Base-by-base conservation (phyloP, 2,888 invertebrate genomes). In the Syrphus vitripennis region DNA sequence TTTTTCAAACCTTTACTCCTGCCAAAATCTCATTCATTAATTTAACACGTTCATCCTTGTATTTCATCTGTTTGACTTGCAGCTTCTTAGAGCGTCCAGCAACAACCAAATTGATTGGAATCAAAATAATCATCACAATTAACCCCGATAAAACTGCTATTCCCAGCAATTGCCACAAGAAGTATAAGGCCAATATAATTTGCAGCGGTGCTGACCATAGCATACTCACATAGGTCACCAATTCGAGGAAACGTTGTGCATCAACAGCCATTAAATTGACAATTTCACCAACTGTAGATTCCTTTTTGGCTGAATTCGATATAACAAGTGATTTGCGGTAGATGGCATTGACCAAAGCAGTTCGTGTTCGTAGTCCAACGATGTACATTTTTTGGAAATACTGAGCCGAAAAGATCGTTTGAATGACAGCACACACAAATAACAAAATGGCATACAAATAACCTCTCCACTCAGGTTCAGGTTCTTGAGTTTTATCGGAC, bases 191-290 rank as follows among this genome's bases (percentile, higher is more conserved):
- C 40, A 98, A 92, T 2, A 94, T 94, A 88, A 99, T 98, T 93
- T 98, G 98, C 26, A 98, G 93, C 0, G 98, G 98, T 0, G 97
- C 96, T 1, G 97, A 97, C 97, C 97, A 97, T 89, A 97, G 94
- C 96, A 97, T 96, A 91, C 97, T 97, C 87, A 97, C 93, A 91
- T 97, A 97, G 0, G 96, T 95, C 9, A 95, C 96, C 59, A 97
- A 92, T 90, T 98, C 97, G 93, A 97, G 95, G 90, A 98, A 97
- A 90, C 95, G 94, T 92, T 98, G 97, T 1, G 97, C 97, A 92
- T 98, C 98, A 0, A 98, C 97, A 4, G 97, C 95, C 97, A 98
- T 98, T 87, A 98, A 93, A 91, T 98, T 98, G 14, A 98, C 97
- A 89, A 98, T 97, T 94, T 98, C 97, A 45, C 98, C 98, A 0